Conservation (phyloP, 1,140 invertebrate species). For the Artemia franciscana region DNA sequence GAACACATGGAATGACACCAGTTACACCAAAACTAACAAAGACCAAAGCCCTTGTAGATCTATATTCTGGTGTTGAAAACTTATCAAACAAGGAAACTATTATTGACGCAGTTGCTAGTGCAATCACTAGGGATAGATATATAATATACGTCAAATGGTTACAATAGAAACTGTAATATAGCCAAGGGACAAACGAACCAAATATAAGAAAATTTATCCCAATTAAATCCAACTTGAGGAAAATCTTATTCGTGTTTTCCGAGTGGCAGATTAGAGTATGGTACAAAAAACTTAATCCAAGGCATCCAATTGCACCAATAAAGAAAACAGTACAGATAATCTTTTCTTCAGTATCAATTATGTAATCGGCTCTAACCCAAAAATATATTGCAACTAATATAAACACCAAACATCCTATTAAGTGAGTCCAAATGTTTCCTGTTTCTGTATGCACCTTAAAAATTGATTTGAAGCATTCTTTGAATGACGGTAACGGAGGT, state of each 20-base stretch:
- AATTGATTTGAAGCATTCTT: too few species aligned
- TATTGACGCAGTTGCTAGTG: constrained; percentile 30
- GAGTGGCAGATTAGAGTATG: too few species aligned
- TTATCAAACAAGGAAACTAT: constrained; percentile 38
- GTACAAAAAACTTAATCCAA: too few species aligned
- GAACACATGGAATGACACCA: constrained; percentile 76
- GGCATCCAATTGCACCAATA: too few species aligned
- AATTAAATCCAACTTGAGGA: constrained; percentile 32
- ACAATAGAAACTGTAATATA: constrained; percentile 41
- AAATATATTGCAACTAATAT: too few species aligned
- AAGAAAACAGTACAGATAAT: too few species aligned
- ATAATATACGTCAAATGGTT: constrained; percentile 18
- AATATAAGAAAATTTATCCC: constrained; percentile 34
- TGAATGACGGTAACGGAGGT: too few species aligned
- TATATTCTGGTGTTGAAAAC: constrained; percentile 30
- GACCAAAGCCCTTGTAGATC: constrained; percentile 38
- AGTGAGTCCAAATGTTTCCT: too few species aligned
- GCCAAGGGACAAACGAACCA: constrained; percentile 36
- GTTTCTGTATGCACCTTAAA: too few species aligned
- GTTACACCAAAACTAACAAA: constrained; percentile 88
- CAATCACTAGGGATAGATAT: constrained; percentile 25
- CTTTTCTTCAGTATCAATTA: too few species aligned
- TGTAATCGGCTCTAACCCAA: too few species aligned
- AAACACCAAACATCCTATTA: too few species aligned
- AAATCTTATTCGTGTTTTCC: constrained; percentile 2